A percentile compares a stretch with the other conserved stretches of the same genome.
Conservation (phyloP, 2,113 vertebrate genomes). For the Lonchura striata region DNA sequence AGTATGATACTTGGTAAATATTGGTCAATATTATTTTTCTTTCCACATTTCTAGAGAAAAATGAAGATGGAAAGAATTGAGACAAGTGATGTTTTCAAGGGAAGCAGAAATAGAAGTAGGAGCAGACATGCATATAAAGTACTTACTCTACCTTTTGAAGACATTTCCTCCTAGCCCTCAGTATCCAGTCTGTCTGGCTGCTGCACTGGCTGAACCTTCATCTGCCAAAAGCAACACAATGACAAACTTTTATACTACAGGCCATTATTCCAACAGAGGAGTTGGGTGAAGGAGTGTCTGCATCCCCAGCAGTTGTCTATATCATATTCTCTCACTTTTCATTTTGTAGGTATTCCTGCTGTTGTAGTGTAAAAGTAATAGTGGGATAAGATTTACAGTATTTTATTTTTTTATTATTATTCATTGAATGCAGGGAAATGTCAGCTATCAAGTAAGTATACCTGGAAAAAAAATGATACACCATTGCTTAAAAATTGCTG, state of each 20-base stretch:
- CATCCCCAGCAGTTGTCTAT: not conserved
- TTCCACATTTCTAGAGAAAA: not conserved
- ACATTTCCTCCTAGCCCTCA: not conserved
- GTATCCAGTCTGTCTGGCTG: slow-evolving; percentile 47
- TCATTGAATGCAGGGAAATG: not conserved
- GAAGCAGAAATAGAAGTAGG: not conserved
- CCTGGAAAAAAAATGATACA: not conserved
- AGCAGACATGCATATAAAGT: not conserved
- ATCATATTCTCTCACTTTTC: not conserved
- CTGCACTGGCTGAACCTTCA: not conserved
- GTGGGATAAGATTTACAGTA: not conserved
- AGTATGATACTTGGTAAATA: not conserved
- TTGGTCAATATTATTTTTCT: not conserved
- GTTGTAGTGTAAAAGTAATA: not conserved
- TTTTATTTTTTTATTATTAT: not conserved
- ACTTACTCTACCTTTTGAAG: not conserved
- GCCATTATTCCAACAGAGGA: not conserved
- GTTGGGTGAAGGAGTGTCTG: not conserved
- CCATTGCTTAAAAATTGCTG: not conserved
- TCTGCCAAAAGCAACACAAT: not conserved
- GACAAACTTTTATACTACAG: not conserved
- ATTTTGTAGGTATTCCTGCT: not conserved
- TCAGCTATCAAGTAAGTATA: not conserved
- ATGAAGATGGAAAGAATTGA: not conserved
- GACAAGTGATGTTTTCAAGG: not conserved